Conservation (phyloP, 2,888 invertebrate genomes). For the Polydrusus pterygomalis region DNA sequence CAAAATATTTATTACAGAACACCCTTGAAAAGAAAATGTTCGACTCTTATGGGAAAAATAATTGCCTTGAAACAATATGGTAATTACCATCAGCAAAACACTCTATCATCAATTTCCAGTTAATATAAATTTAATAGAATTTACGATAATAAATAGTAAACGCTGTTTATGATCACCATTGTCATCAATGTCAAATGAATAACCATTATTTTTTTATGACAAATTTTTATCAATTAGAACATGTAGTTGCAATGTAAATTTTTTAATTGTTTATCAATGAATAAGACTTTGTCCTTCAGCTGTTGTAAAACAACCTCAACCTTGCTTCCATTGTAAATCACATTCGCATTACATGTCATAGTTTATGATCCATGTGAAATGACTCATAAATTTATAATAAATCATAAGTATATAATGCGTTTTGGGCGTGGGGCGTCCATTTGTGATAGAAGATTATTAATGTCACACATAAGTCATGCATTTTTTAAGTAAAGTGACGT, state of each 20-base stretch:
- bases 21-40: too few species aligned
- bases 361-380: conserved; percentile 10
- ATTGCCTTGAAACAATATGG: too few species aligned
- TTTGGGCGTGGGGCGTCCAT: conserved; percentile 7
- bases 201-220: not conserved
- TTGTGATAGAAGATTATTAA: not conserved
- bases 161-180: not conserved
- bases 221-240: conserved; percentile 1
- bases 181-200: conserved; percentile 15
- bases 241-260: not conserved
- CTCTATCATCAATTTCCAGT: too few species aligned
- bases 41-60: too few species aligned
- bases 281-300: not conserved
- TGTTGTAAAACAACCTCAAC: conserved; percentile 17
- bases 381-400: conserved; percentile 22
- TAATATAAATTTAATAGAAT: not conserved
- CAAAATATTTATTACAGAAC: too few species aligned
- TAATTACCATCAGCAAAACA: too few species aligned
- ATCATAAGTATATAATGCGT: conserved; percentile 19
- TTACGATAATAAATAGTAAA: conserved; percentile 8
- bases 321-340: conserved; percentile 13
- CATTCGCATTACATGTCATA: conserved; percentile 2
- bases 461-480: not conserved
- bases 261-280: conserved; percentile 17
- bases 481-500: not conserved